phyloP scores from a whole-genome alignment of 2,888 invertebrate species.

The Cheilosia soror region DNA sequence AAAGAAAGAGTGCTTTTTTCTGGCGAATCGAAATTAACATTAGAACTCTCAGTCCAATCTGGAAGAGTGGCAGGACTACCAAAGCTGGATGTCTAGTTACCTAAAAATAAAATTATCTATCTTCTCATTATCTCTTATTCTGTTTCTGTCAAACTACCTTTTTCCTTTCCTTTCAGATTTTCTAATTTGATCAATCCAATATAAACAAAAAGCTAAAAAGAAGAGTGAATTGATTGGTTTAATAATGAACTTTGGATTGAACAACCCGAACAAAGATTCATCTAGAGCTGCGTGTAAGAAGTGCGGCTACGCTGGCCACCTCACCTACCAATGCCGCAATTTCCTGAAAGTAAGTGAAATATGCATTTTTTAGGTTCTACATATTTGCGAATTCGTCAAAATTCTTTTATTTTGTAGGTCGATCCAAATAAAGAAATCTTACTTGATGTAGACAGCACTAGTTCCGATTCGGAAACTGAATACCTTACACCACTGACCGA shows the following conservation, averaged over 20 bases:
- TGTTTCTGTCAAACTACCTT: too few species aligned
- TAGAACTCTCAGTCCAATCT: neutral
- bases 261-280: conserved; percentile 87
- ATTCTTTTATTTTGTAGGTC: conserved; percentile 84
- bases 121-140: too few species aligned
- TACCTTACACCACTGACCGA: conserved; percentile 93
- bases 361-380: neutral
- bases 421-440: conserved; percentile 97
- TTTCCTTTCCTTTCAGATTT: neutral
- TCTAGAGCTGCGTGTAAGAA: conserved; percentile 95
- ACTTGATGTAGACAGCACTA: conserved; percentile 96
- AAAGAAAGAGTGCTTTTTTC: too few species aligned
- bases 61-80: too few species aligned
- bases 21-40: too few species aligned
- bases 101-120: too few species aligned
- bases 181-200: conserved; percentile 11
- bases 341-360: conserved; percentile 90
- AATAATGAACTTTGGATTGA: conserved; percentile 81
- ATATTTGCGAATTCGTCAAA: neutral
- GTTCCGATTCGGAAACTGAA: conserved; percentile 92
- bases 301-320: conserved; percentile 97
- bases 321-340: conserved; percentile 98
- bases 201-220: neutral
- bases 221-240: neutral
- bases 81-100: too few species aligned